Conservation (phyloP, 1,140 invertebrate genomes). For the Diachasmimorpha longicaudata region DNA sequence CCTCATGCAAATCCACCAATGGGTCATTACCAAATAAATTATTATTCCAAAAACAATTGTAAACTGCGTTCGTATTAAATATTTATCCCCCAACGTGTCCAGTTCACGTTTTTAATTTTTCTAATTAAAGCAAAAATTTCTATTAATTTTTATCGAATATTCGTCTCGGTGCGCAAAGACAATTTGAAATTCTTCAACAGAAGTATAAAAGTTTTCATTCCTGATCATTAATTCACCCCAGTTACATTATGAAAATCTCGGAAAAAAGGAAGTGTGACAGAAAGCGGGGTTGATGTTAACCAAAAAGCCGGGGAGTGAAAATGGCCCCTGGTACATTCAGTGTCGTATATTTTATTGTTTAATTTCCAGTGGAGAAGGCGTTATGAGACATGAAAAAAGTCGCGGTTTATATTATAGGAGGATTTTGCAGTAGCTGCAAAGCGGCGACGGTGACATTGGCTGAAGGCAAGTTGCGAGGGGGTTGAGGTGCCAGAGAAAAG, state of each 20-base stretch:
- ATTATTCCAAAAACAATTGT: neutral
- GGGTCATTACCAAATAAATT: neutral
- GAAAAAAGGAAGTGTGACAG: neutral
- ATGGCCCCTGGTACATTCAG: neutral
- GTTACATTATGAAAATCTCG: neutral
- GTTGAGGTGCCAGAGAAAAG: constrained; percentile 1
- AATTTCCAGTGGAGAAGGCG: constrained; percentile 54
- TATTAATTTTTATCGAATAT: too few relatives aligned
- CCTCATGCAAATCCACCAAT: neutral
- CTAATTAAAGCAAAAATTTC: too few relatives aligned
- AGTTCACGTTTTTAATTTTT: too few relatives aligned
- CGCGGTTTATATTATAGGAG: constrained; percentile 58
- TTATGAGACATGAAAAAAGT: constrained; percentile 61
- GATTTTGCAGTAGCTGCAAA: constrained; percentile 49
- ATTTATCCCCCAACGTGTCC: too few relatives aligned
- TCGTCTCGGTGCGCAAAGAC: too few relatives aligned
- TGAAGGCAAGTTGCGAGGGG: constrained; percentile 9
- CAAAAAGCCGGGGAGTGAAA: constrained; percentile 12
- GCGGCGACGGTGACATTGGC: constrained; percentile 20
- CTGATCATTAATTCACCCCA: neutral
- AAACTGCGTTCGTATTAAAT: too few relatives aligned
- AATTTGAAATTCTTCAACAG: too few relatives aligned
- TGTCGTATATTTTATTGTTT: constrained; percentile 62
- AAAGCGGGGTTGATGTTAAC: neutral
- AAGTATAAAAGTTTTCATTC: neutral